Evolutionary conservation across 2,113 vertebrate genomes (phyloP), one percentile per base, ranked within the genome.

Genomic region (Narcine bancroftii): DNA sequence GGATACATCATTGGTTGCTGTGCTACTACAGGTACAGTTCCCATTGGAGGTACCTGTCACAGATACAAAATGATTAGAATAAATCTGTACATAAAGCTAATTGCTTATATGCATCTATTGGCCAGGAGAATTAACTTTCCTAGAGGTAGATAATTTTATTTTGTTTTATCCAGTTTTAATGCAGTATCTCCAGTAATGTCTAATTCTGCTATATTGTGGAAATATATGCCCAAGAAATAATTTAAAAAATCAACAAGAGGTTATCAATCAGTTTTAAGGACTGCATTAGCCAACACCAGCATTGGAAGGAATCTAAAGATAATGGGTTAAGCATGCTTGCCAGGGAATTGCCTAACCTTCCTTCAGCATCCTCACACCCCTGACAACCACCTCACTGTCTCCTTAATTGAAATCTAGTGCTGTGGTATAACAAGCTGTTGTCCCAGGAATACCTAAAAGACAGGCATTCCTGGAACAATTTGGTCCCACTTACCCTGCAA

Each of bases 1-100:
- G 96, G 96, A 93, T 97, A 97, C 96, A 97, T 96, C 95, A 97
- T 95, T 93, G 96, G 95, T 95, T 97, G 97, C 24, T 97, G 96
- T 94, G 96, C 94, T 95, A 97, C 97, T 95, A 97, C 94, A 92
- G 96, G 97, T 95, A 97, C 93, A 92, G 96, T 95, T 94, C 95
- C 96, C 95, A 97, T 95, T 96, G 96, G 95, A 95, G 97, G 96
- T 95, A 98, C 95, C 97, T 98, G 93, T 53, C 60, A 93, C 56
- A 36, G 56, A 92, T 60, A 83, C 13, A 83, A 83, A 36, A 69
- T 29, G 11, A 77, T 33, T n/a, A 91, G 71, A 91, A 69, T 69
- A 69, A 91, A 47, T 36, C 63, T 45, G 24, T 69, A 77, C 13
- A 19, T 69, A 45, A 91, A 42, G 0, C 26, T 91, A 91, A 83